phyloP scores from a whole-genome alignment of 2,113 vertebrate species.

The Melospiza georgiana region DNA sequence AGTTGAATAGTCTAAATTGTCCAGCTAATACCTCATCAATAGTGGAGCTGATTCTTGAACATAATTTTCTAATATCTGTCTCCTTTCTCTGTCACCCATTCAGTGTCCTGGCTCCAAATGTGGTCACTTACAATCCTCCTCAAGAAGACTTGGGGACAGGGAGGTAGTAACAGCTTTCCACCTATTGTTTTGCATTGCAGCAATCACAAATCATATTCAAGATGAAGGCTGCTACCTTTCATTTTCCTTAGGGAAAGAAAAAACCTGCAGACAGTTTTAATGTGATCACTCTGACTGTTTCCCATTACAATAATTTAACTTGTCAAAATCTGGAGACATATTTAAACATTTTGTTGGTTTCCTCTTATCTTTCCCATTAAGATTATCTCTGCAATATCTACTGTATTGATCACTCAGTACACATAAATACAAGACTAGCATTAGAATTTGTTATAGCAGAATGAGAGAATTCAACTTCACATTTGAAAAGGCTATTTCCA shows the following conservation, averaged over 20 bases:
- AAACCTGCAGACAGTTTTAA: background rate
- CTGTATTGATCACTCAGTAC: background rate
- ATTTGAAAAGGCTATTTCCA: background rate
- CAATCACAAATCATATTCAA: background rate
- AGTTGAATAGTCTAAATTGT: background rate
- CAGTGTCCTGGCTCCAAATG: background rate
- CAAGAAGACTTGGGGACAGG: background rate
- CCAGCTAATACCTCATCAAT: background rate
- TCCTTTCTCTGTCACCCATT: background rate
- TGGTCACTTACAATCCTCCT: background rate
- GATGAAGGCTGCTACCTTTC: background rate
- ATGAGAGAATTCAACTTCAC: background rate
- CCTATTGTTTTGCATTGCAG: background rate
- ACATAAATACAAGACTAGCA: background rate
- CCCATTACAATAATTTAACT: background rate
- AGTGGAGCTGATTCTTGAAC: background rate
- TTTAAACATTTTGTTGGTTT: background rate
- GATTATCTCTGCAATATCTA: background rate
- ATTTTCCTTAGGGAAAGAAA: background rate
- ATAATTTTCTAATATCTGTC: background rate
- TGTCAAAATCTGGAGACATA: background rate
- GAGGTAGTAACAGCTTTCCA: background rate
- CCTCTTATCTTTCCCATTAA: background rate
- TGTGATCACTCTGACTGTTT: background rate
- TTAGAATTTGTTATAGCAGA: background rate